phyloP scores from a whole-genome alignment of 2,113 vertebrate genomes.

The Ranitomeya imitator region DNA sequence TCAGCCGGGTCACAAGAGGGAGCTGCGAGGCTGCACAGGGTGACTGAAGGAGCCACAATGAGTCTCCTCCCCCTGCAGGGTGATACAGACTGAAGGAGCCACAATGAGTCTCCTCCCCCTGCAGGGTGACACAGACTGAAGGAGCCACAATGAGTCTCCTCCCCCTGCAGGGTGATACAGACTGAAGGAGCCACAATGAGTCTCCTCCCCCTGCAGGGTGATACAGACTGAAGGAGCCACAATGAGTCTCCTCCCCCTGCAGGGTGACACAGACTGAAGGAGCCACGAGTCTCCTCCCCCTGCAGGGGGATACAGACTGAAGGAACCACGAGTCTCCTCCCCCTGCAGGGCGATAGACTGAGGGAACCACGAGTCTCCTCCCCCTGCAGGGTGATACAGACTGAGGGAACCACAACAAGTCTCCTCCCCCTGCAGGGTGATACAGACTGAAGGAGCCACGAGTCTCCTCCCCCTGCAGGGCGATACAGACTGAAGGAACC shows the following conservation, averaged over 20 bases:
- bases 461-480: constrained; percentile 23
- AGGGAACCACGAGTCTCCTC: neutral
- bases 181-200: neutral
- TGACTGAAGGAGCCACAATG: neutral
- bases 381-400: constrained; percentile 11
- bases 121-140: constrained; percentile 22
- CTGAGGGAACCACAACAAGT: neutral
- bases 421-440: constrained; percentile 28
- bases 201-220: constrained; percentile 25
- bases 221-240: neutral
- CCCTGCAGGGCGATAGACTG: constrained; percentile 31
- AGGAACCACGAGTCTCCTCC: neutral
- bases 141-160: neutral
- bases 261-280: constrained; percentile 22
- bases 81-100: neutral
- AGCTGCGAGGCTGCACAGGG: neutral
- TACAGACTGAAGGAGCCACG: neutral
- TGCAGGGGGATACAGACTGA: constrained; percentile 18
- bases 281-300: constrained; percentile 8
- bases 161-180: constrained; percentile 17
- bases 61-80: constrained; percentile 19
- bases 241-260: constrained; percentile 21
- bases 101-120: constrained; percentile 21
- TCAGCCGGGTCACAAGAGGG: neutral
- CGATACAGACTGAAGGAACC: neutral